phyloP scores from a whole-genome alignment of 2,888 invertebrate genomes.

The Hydrotaea cyrtoneurina region DNA sequence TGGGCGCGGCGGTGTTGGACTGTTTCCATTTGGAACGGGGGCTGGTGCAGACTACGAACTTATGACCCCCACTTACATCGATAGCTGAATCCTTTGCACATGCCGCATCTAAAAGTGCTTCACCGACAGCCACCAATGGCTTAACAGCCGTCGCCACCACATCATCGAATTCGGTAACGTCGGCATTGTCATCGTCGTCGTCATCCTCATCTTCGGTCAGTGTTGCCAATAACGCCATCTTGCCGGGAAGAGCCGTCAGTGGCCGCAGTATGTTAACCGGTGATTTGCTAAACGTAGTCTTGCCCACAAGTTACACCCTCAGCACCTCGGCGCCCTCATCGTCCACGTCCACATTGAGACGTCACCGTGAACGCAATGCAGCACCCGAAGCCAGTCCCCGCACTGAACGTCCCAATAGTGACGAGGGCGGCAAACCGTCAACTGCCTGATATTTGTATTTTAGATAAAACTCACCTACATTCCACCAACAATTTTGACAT shows the following conservation, averaged over 20 bases:
- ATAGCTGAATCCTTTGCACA: slow-evolving; percentile 77
- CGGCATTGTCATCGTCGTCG: slow-evolving; percentile 46
- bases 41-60: slow-evolving; percentile 80
- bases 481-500: slow-evolving; percentile 11
- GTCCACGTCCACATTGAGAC: slow-evolving; percentile 75
- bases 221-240: slow-evolving; percentile 69
- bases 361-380: slow-evolving; percentile 70
- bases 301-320: slow-evolving; percentile 70
- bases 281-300: slow-evolving; percentile 65
- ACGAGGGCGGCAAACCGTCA: slow-evolving; percentile 69
- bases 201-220: slow-evolving; percentile 57
- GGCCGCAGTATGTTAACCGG: slow-evolving; percentile 69
- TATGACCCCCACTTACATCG: slow-evolving; percentile 80
- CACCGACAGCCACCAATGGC: slow-evolving; percentile 68
- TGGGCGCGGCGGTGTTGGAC: slow-evolving; percentile 85
- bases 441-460: slow-evolving; percentile 75
- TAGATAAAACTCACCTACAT: slow-evolving; percentile 47
- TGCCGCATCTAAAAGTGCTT: slow-evolving; percentile 67
- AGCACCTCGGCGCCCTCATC: slow-evolving; percentile 78
- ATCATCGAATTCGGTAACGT: slow-evolving; percentile 15
- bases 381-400: slow-evolving; percentile 56
- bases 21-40: slow-evolving; percentile 84
- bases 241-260: slow-evolving; percentile 74
- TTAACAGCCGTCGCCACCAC: slow-evolving; percentile 62
- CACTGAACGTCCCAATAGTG: slow-evolving; percentile 53